Conservation (phyloP, 2,113 vertebrate genomes). For the Gadus chalcogrammus region DNA sequence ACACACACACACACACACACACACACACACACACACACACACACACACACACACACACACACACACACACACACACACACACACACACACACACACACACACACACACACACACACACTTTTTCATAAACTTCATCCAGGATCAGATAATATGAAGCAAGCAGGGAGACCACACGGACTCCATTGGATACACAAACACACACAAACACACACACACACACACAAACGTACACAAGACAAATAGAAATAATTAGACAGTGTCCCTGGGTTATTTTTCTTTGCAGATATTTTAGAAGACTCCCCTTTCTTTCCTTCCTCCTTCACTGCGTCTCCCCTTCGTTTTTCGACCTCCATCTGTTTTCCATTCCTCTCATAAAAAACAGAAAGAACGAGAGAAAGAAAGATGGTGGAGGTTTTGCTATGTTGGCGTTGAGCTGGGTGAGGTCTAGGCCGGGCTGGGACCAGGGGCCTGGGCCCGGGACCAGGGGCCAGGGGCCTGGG, state of each 20-base stretch:
- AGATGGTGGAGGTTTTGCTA: neutral
- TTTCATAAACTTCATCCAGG: constrained; percentile 51
- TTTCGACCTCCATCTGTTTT: constrained; percentile 76
- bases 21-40: too few species aligned
- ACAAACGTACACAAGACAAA: constrained; percentile 70
- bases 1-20: neutral
- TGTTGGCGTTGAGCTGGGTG: too few species aligned
- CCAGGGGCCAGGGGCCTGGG: neutral
- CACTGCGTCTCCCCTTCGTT: constrained; percentile 19
- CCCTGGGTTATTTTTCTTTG: constrained; percentile 81
- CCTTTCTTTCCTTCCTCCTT: constrained; percentile 55
- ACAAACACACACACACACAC: too few species aligned
- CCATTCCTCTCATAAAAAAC: constrained; percentile 74
- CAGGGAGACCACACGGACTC: constrained; percentile 63
- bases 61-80: neutral
- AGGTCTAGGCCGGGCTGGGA: neutral
- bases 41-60: too few species aligned
- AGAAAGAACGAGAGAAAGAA: constrained; percentile 1
- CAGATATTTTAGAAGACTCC: constrained; percentile 81
- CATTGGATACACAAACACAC: constrained; percentile 48
- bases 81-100: neutral
- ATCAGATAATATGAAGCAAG: constrained; percentile 66
- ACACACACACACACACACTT: too few species aligned
- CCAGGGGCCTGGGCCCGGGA: neutral
- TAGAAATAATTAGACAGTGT: constrained; percentile 77